Percentiles rank a stretch among this genome's conserved stretches.
Conservation (phyloP, 1,140 invertebrate genomes). For the Doryteuthis pealeii region DNA sequence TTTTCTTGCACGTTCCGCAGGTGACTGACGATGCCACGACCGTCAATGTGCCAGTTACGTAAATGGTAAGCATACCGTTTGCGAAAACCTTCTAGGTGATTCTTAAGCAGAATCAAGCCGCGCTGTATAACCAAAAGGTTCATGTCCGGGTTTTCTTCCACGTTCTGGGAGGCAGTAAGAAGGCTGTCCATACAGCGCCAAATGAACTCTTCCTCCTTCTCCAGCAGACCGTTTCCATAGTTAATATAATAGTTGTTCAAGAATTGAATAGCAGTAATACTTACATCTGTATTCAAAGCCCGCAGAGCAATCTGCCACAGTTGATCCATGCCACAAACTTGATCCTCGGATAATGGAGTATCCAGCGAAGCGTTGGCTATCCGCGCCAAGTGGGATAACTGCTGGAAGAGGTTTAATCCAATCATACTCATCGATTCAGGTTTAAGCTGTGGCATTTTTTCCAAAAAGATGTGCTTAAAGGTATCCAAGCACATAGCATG, state of each 20-base stretch:
- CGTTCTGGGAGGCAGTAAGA: constrained; percentile 71
- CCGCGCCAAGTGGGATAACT: constrained; percentile 81
- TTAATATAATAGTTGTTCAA: constrained; percentile 91
- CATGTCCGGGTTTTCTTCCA: constrained; percentile 69
- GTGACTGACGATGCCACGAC: constrained; percentile 72
- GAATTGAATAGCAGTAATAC: constrained; percentile 90
- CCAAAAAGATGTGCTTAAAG: constrained; percentile 82
- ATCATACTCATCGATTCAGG: constrained; percentile 90
- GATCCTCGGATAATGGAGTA: constrained; percentile 47
- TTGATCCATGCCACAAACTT: constrained; percentile 81
- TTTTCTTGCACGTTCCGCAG: constrained; percentile 67
- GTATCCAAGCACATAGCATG: constrained; percentile 86
- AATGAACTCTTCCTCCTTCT: constrained; percentile 89
- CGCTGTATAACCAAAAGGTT: constrained; percentile 86
- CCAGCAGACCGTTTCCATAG: constrained; percentile 65
- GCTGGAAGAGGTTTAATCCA: constrained; percentile 85
- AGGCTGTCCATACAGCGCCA: constrained; percentile 83
- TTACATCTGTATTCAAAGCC: constrained; percentile 88
- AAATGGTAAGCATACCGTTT: constrained; percentile 67
- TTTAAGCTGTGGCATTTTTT: constrained; percentile 82
- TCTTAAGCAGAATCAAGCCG: constrained; percentile 81
- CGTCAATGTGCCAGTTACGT: constrained; percentile 71
- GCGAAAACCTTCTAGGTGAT: constrained; percentile 88
- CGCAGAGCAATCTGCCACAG: constrained; percentile 89
- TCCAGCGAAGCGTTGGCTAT: constrained; percentile 64